These are phyloP conservation scores for Brachyhypopomus gauderio DNA, from an alignment of 2,113 vertebrate genomes.

Conservation along the genomic window DNA sequence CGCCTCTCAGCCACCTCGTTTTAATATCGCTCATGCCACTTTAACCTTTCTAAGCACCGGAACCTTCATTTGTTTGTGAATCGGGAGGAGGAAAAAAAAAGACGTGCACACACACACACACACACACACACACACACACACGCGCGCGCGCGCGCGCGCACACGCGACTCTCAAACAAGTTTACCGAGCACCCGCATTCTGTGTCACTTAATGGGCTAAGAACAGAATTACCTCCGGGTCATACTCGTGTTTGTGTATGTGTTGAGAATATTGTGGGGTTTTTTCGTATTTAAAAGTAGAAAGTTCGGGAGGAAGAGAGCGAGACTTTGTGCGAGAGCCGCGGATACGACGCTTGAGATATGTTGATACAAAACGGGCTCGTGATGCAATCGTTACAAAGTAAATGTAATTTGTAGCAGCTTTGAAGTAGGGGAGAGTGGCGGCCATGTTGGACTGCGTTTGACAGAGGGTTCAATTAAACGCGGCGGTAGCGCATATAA, in stretches of 20 bases:
- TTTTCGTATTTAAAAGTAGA: constrained; percentile 5
- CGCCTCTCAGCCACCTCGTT: constrained; percentile 68
- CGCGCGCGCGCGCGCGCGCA: constrained; percentile 39
- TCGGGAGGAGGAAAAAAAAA: constrained; percentile 33
- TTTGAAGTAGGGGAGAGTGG: constrained; percentile 66
- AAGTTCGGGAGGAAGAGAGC: constrained; percentile 16
- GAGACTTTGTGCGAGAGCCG: not conserved
- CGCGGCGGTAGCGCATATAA: constrained; percentile 55
- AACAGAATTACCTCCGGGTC: constrained; percentile 37
- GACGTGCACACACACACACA: no score
- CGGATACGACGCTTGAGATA: constrained; percentile 54
- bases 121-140: no score
- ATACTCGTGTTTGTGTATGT: constrained; percentile 4
- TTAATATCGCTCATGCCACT: constrained; percentile 73
- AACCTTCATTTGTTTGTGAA: constrained; percentile 53
- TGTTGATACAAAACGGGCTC: constrained; percentile 64
- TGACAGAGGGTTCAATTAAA: constrained; percentile 63
- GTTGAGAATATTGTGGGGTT: not conserved
- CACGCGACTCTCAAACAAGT: constrained; percentile 25
- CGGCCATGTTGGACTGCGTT: constrained; percentile 50
- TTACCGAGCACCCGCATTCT: constrained; percentile 12
- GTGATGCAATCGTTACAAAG: constrained; percentile 79
- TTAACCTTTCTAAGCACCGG: constrained; percentile 68
- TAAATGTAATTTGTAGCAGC: constrained; percentile 72
- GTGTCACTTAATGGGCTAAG: constrained; percentile 23